phyloP scores from a whole-genome alignment of 1,140 invertebrate species.

The Drosophila subobscura region DNA sequence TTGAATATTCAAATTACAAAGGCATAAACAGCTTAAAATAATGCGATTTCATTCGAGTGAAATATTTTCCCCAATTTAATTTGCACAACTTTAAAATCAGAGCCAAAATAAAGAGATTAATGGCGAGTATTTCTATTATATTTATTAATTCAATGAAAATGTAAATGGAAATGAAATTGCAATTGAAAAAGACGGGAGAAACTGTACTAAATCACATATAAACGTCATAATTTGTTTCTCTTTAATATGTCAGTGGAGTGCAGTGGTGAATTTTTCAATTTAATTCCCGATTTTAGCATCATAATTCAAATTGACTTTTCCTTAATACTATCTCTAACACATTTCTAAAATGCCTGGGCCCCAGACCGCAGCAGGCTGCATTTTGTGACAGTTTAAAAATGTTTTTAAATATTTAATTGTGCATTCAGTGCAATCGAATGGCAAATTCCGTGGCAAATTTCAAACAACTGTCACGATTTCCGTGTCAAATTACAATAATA shows the following conservation, averaged over 20 bases:
- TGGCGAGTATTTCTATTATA: constrained; percentile 13
- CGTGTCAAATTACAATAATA: constrained; percentile 74
- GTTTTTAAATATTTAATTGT: constrained; percentile 58
- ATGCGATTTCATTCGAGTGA: background rate
- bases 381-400: constrained; percentile 46
- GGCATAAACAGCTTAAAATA: background rate
- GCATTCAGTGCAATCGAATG: constrained; percentile 10
- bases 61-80: constrained; percentile 9
- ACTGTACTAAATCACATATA: background rate
- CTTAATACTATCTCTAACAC: constrained; percentile 16
- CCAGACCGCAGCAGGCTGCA: constrained; percentile 12
- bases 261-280: constrained; percentile 13
- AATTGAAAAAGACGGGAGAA: background rate
- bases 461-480: constrained; percentile 62
- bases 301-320: constrained; percentile 38
- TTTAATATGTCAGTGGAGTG: constrained; percentile 9
- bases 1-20: constrained; percentile 4
- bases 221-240: constrained; percentile 10
- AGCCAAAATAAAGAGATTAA: constrained; percentile 8
- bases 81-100: constrained; percentile 3
- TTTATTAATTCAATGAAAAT: constrained; percentile 21
- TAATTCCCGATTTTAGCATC: constrained; percentile 14
- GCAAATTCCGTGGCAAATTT: constrained; percentile 6
- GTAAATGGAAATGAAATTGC: no score
- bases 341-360: constrained; percentile 33